Conservation (phyloP, 2,113 vertebrate genomes). For the Brachyistius frenatus region DNA sequence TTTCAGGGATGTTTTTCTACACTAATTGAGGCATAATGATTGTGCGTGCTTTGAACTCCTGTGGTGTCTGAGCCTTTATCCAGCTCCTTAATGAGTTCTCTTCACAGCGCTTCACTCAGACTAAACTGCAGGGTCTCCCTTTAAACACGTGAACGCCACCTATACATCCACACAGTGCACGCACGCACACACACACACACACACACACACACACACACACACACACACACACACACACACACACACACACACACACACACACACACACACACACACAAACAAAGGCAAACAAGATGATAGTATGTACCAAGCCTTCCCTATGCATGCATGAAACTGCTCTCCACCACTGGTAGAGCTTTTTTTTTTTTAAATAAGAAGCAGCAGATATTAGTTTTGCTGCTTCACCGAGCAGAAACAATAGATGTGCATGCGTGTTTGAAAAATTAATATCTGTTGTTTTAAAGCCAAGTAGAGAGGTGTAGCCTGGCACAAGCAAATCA, state of each 20-base stretch:
- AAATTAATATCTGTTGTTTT: slow-evolving; percentile 38
- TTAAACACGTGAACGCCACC: background rate
- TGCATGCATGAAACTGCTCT: slow-evolving; percentile 3
- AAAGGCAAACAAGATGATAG: background rate
- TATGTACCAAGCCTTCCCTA: background rate
- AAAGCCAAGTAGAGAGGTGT: slow-evolving; percentile 25
- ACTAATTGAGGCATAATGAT: slow-evolving; percentile 58
- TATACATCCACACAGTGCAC: background rate
- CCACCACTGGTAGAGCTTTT: background rate
- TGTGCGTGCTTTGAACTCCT: slow-evolving; percentile 52
- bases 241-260: background rate
- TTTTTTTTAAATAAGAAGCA: slow-evolving; percentile 10
- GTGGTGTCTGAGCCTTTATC: slow-evolving; percentile 39
- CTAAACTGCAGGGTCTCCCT: slow-evolving; percentile 20
- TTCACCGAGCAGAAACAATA: slow-evolving; percentile 41
- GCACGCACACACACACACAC: background rate
- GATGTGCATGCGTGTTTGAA: slow-evolving; percentile 8
- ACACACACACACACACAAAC: background rate
- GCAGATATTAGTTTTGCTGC: slow-evolving; percentile 22
- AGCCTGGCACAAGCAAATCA: slow-evolving; percentile 9
- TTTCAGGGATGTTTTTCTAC: slow-evolving; percentile 40
- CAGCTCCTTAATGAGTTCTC: slow-evolving; percentile 61
- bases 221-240: background rate
- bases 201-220: background rate
- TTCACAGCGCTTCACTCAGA: slow-evolving; percentile 30